These are phyloP conservation scores for mouse (Mus musculus) DNA, from an alignment of 2,113 vertebrate species.

Conservation along the genomic window DNA sequence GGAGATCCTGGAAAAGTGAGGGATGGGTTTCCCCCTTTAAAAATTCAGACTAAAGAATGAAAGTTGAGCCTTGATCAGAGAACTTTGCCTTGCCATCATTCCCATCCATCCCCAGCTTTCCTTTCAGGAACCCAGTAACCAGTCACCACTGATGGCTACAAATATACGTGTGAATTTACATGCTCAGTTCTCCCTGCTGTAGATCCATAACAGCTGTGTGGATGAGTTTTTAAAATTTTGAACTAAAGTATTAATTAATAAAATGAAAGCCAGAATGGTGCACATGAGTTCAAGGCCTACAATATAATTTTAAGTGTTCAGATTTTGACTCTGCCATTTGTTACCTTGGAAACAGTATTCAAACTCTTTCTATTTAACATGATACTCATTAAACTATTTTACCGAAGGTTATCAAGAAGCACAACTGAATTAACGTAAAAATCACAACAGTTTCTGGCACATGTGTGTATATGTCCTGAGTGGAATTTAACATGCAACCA, in stretches of 20 bases:
- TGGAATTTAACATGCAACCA: not conserved
- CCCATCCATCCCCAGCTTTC: no score
- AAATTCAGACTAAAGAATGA: no score
- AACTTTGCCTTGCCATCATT: no score
- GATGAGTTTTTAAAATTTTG: not conserved
- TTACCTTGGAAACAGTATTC: not conserved
- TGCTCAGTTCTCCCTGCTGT: not conserved
- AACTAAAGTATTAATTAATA: not conserved
- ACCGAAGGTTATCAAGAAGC: not conserved
- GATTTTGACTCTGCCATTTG: conserved; percentile 1
- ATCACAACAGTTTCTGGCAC: not conserved
- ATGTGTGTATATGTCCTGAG: not conserved
- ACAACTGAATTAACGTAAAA: conserved; percentile 4
- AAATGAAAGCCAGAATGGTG: not conserved
- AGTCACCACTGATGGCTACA: no score
- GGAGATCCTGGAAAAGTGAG: no score
- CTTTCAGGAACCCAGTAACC: no score
- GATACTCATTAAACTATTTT: not conserved
- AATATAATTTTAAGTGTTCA: conserved; percentile 1
- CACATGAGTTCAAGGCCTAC: not conserved
- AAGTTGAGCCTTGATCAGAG: no score
- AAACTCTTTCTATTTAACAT: not conserved
- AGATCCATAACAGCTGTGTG: not conserved
- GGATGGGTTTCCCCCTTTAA: no score
- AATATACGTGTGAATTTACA: not conserved